Percentiles rank a stretch among this genome's conserved stretches.
These are phyloP conservation scores for Monochamus alternatus DNA, from an alignment of 2,888 invertebrate genomes.

Conservation along the genomic window DNA sequence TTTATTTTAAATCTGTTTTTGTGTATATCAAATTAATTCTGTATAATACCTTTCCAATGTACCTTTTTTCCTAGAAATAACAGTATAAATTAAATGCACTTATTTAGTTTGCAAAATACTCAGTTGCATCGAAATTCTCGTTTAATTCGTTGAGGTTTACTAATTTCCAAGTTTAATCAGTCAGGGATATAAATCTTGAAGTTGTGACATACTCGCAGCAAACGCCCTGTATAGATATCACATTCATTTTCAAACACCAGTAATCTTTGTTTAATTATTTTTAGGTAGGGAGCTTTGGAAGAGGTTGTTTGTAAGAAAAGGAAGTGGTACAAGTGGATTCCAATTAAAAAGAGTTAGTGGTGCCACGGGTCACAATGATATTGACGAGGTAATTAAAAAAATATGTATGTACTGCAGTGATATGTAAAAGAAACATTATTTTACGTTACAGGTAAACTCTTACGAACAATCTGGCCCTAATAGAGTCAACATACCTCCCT, in stretches of 20 bases:
- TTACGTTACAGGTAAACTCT: constrained; percentile 42
- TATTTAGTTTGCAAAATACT: no score
- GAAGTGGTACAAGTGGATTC: constrained; percentile 15
- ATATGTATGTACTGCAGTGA: neutral
- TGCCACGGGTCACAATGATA: neutral
- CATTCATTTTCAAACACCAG: neutral
- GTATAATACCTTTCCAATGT: no score
- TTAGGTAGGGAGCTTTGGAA: constrained; percentile 15
- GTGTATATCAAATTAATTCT: no score
- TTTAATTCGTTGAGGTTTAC: no score
- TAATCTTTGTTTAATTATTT: neutral
- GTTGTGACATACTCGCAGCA: no score
- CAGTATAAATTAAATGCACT: no score
- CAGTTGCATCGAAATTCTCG: no score
- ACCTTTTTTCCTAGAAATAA: no score
- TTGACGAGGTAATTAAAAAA: constrained; percentile 8
- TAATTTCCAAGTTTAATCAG: no score
- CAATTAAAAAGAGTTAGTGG: constrained; percentile 11
- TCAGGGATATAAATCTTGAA: no score
- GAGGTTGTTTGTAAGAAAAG: constrained; percentile 18
- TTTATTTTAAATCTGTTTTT: no score
- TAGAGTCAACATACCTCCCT: constrained; percentile 38
- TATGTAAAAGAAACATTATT: neutral
- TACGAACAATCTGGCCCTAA: constrained; percentile 46
- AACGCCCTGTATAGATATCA: no score